Percentiles rank a stretch among this genome's conserved stretches.
phyloP scores from a whole-genome alignment of 2,797 vertebrate genomes.

The Hybognathus amarus region DNA sequence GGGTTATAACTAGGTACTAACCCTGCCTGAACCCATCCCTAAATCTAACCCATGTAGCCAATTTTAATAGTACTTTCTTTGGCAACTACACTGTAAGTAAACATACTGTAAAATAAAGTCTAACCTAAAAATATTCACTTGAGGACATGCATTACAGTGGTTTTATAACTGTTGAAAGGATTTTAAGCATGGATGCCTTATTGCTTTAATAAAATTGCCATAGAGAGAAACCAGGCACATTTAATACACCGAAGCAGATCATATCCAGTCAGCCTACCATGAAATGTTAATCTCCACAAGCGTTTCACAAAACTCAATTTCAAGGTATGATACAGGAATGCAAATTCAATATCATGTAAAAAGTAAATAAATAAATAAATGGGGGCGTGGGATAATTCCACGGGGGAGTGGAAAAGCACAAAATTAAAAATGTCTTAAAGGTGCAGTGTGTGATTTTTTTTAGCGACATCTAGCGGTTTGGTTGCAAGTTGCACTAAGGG shows the following conservation, averaged over 20 bases:
- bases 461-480: too few relatives aligned
- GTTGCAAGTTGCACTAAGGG: too few relatives aligned
- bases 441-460: too few relatives aligned
- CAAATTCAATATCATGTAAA: background rate
- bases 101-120: background rate
- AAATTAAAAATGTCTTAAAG: background rate
- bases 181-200: background rate
- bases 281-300: slow-evolving; percentile 12
- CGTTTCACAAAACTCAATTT: slow-evolving; percentile 25
- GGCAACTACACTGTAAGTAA: too few relatives aligned
- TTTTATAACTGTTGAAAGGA: background rate
- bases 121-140: background rate
- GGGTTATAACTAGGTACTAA: background rate
- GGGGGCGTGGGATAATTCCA: too few relatives aligned
- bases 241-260: slow-evolving; percentile 20
- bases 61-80: too few relatives aligned
- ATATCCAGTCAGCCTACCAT: slow-evolving; percentile 24
- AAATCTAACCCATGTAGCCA: background rate
- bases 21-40: background rate
- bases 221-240: slow-evolving; percentile 9
- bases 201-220: slow-evolving; percentile 14
- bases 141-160: background rate
- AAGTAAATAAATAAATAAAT: background rate
- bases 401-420: background rate
- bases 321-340: slow-evolving; percentile 18